Percentiles rank a stretch among this genome's conserved stretches.
phyloP scores from a whole-genome alignment of 2,888 invertebrate genomes.

The Scrobipalpa atriplicella region DNA sequence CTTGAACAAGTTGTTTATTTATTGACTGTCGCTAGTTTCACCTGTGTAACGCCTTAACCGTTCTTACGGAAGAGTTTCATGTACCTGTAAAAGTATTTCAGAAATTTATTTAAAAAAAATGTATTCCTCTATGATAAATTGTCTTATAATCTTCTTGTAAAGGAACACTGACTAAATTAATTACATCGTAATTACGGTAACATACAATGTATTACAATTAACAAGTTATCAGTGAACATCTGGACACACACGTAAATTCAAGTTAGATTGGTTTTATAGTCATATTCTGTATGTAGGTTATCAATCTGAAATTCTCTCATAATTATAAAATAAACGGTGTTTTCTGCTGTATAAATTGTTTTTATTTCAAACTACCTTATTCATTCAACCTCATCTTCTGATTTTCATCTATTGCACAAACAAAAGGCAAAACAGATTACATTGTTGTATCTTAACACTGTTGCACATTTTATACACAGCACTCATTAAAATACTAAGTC shows the following conservation, averaged over 20 bases:
- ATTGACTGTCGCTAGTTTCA: neutral
- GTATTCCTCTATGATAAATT: constrained; percentile 67
- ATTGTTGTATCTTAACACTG: too few relatives aligned
- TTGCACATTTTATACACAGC: neutral
- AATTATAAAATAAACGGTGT: constrained; percentile 84
- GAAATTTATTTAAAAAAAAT: constrained; percentile 70
- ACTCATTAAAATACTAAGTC: too few relatives aligned
- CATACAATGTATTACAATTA: constrained; percentile 50
- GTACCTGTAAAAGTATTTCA: constrained; percentile 66
- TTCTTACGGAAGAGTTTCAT: constrained; percentile 66
- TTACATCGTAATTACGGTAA: constrained; percentile 53
- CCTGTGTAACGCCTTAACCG: constrained; percentile 36
- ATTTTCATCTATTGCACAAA: neutral
- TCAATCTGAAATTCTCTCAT: constrained; percentile 84
- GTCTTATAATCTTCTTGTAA: constrained; percentile 75
- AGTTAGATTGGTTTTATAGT: constrained; percentile 82
- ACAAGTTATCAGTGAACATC: constrained; percentile 64
- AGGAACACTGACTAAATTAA: constrained; percentile 63
- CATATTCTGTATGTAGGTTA: constrained; percentile 83
- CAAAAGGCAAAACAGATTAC: too few relatives aligned
- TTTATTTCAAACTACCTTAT: neutral
- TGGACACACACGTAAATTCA: constrained; percentile 70
- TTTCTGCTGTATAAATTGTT: constrained; percentile 74
- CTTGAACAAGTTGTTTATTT: neutral
- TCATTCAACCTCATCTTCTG: neutral